Conservation (phyloP, 2,113 vertebrate genomes). For the Sander lucioperca region DNA sequence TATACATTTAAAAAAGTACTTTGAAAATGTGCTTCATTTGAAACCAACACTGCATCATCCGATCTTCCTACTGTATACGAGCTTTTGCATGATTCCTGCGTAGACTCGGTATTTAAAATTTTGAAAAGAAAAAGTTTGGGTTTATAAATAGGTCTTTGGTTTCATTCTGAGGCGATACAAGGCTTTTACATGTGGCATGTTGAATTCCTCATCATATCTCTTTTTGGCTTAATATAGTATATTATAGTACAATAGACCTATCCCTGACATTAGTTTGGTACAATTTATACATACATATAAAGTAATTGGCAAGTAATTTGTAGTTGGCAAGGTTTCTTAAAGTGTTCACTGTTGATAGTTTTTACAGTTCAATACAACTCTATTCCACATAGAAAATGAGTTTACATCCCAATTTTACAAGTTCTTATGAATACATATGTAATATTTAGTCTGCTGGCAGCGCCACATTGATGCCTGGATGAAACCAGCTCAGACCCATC, state of each 20-base stretch:
- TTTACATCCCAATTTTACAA: not conserved
- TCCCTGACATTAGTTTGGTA: no score
- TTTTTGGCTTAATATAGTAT: no score
- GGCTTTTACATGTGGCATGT: not conserved
- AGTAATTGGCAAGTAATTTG: no score
- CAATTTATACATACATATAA: no score
- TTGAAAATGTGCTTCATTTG: slow-evolving; percentile 67
- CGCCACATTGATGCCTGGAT: not conserved
- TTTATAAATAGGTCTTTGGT: not conserved
- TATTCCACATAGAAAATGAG: not conserved
- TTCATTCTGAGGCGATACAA: not conserved
- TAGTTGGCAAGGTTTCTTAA: not conserved
- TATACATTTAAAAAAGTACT: slow-evolving; percentile 63
- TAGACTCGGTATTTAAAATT: slow-evolving; percentile 10
- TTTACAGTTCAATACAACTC: not conserved
- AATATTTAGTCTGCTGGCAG: not conserved
- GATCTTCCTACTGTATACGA: not conserved
- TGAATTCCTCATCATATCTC: not conserved
- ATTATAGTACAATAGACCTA: no score
- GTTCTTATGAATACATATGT: not conserved
- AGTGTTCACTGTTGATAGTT: not conserved
- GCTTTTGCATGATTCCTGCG: slow-evolving; percentile 20
- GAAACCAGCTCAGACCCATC: not conserved
- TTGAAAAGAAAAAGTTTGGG: slow-evolving; percentile 40
- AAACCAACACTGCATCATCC: slow-evolving; percentile 38